Base-by-base conservation (phyloP, 1,140 invertebrate genomes). In the Liolophura sinensis region DNA sequence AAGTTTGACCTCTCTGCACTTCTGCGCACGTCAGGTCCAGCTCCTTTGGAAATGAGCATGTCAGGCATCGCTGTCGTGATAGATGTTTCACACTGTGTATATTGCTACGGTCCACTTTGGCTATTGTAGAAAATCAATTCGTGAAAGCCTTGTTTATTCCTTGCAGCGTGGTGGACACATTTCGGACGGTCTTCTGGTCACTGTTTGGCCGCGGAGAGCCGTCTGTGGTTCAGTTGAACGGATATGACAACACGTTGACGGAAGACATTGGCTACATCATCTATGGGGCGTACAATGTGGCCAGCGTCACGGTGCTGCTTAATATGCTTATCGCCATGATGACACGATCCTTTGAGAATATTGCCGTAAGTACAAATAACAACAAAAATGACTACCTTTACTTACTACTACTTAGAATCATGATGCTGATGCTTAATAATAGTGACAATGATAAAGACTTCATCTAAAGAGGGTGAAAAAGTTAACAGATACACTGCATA, bases 161-260 rank as follows among this genome's bases (percentile, higher is more conserved):
- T 74, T 76, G 49, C 86, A 91, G 86, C 73, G 85, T 86, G 83
- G 74, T 81, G 57, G 74, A 75, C 18, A 90, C 90, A 1, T 80
- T 91, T 46, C 89, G 89, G 69, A 91, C 90, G 0, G 85, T 91
- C 22, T 92, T 92, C 79, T 92, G 90, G 90, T 89, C 89, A 0
- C 79, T 92, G 52, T 91, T 92, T 73, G 90, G 90, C 60, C 88
- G 91, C 86, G 86, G 88, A 0, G 88, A 90, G 3, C 80, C 90
- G 57, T 88, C 89, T 74, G 88, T 88, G 31, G 89, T 89, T 11
- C 40, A 67, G 55, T 67, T 78, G 16, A 73, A 71, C 18, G 65
- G 57, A 14, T 78, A 74, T 65, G 60, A 75, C 62, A 74, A 74
- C 60, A 68, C 55, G 1, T 63, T 76, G 16, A 78, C 76, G 16